Percentiles rank a stretch among this genome's conserved stretches.
Conservation (phyloP, 2,113 vertebrate genomes). For the Lucifuga dentata region DNA sequence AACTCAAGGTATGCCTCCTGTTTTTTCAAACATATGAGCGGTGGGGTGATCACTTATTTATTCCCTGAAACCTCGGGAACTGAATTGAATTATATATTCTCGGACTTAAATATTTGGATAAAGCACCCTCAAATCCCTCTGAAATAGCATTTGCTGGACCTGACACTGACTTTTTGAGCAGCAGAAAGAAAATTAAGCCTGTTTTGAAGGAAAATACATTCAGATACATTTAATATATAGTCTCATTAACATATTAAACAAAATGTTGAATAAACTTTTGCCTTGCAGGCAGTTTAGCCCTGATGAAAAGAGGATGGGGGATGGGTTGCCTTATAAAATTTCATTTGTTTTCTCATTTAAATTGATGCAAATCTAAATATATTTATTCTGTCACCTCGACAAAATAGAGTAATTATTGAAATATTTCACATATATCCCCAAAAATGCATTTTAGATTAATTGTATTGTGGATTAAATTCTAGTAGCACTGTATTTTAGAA, state of each 20-base stretch:
- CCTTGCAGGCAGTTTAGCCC: slow-evolving; percentile 51
- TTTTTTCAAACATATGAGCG: slow-evolving; percentile 35
- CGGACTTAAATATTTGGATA: not conserved
- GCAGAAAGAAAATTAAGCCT: not conserved
- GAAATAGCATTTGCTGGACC: not conserved
- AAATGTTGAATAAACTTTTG: slow-evolving; percentile 61
- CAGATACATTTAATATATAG: slow-evolving; percentile 53
- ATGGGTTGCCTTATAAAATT: slow-evolving; percentile 57
- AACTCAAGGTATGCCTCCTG: slow-evolving; percentile 50
- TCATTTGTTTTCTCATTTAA: slow-evolving; percentile 58
- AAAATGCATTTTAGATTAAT: slow-evolving; percentile 1
- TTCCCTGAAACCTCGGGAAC: slow-evolving; percentile 4
- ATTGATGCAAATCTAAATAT: slow-evolving; percentile 14
- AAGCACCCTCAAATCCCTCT: not conserved
- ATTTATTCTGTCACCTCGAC: not conserved
- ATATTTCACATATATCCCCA: not conserved
- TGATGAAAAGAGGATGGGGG: slow-evolving; percentile 43
- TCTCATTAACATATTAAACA: not conserved
- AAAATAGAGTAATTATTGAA: slow-evolving; percentile 1
- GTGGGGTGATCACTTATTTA: slow-evolving; percentile 12
- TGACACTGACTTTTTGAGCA: slow-evolving; percentile 41
- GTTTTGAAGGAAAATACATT: slow-evolving; percentile 15
- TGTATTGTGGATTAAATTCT: not conserved
- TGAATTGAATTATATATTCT: too few species aligned
- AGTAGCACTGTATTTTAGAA: too few species aligned